A percentile compares a stretch with the other conserved stretches of the same genome.
phyloP scores from a whole-genome alignment of 2,888 invertebrate species.

The Melieria omissa region DNA sequence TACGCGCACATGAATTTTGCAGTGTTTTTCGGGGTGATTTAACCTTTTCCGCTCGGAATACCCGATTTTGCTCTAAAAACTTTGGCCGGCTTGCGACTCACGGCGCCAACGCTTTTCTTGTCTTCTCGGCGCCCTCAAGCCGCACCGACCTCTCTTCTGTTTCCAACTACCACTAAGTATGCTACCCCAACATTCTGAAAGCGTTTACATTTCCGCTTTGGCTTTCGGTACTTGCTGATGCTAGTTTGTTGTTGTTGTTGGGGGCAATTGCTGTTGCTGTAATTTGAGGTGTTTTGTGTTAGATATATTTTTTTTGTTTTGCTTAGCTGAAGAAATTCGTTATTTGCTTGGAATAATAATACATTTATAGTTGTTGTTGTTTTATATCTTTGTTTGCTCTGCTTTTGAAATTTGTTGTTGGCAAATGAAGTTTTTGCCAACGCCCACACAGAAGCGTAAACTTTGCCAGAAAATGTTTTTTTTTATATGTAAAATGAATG shows the following conservation, averaged over 20 bases:
- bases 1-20: constrained; percentile 28
- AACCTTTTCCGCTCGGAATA: constrained; percentile 34
- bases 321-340: constrained; percentile 4
- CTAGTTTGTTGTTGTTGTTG: neutral
- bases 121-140: no score
- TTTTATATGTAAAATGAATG: neutral
- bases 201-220: constrained; percentile 7
- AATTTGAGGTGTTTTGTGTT: neutral
- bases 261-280: neutral
- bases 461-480: no score
- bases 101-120: no score
- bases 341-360: constrained; percentile 16
- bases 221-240: neutral
- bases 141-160: neutral
- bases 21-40: constrained; percentile 36
- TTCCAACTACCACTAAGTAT: neutral
- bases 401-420: neutral
- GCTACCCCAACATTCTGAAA: no score
- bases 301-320: neutral
- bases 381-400: neutral
- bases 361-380: neutral
- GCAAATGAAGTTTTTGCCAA: neutral
- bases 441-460: neutral
- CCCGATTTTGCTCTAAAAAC: constrained; percentile 15
- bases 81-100: neutral